Evolutionary conservation across 2,113 vertebrate species (phyloP).

Genomic region (Prietella phreatophila): DNA sequence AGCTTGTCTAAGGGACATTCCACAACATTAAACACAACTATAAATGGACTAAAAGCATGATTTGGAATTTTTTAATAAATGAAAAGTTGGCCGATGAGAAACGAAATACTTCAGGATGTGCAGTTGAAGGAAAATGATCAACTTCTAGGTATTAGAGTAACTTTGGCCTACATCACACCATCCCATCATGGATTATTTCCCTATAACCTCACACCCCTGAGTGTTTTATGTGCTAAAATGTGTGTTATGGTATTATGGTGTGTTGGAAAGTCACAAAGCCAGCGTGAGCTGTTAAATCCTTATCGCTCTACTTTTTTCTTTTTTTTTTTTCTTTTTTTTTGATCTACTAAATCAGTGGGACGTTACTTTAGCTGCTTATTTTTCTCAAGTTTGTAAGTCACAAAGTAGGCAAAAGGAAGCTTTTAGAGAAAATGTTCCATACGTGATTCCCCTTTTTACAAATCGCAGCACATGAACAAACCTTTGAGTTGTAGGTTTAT

Average conservation of each 20-base stretch:
- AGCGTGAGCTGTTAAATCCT: background rate
- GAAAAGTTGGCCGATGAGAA: background rate
- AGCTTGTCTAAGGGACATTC: background rate
- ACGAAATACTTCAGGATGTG: background rate
- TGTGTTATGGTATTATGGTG: background rate
- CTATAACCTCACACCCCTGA: background rate
- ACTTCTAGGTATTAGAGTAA: background rate
- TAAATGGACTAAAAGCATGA: background rate
- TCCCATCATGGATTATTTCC: background rate
- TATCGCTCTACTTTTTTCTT: background rate
- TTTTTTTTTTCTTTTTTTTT: background rate
- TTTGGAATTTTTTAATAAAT: background rate
- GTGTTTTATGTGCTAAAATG: background rate
- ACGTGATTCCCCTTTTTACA: background rate
- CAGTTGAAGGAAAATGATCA: background rate
- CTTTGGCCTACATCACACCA: background rate
- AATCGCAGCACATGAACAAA: background rate
- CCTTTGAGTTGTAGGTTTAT: background rate
- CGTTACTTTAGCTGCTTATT: background rate
- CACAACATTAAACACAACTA: background rate
- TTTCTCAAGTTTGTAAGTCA: background rate
- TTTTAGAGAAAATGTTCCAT: background rate
- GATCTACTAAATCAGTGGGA: background rate
- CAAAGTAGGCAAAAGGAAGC: background rate
- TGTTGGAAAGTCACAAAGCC: background rate